phyloP scores from a whole-genome alignment of 2,888 invertebrate genomes.

The Argyresthia goedartella region DNA sequence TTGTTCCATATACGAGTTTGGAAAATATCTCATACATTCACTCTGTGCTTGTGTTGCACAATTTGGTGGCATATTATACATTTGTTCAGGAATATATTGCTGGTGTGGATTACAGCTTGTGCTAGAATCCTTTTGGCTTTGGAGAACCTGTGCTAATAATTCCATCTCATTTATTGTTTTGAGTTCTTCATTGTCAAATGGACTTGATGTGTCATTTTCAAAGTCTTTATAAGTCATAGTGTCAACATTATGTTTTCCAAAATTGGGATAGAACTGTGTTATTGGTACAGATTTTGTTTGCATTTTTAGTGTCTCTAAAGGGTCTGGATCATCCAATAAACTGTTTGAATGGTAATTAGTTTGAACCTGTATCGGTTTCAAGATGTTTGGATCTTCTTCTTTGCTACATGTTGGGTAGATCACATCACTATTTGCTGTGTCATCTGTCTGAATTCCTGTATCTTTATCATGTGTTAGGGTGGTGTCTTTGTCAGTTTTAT shows the following conservation, averaged over 20 bases:
- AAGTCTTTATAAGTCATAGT: slow-evolving; percentile 80
- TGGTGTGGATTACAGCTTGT: slow-evolving; percentile 32
- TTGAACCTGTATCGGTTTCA: slow-evolving; percentile 57
- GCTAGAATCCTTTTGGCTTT: slow-evolving; percentile 45
- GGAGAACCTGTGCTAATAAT: slow-evolving; percentile 84
- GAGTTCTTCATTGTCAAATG: slow-evolving; percentile 93
- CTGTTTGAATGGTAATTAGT: slow-evolving; percentile 39
- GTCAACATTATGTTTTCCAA: slow-evolving; percentile 35
- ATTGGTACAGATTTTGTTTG: slow-evolving; percentile 39
- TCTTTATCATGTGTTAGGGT: slow-evolving; percentile 29
- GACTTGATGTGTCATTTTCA: slow-evolving; percentile 92
- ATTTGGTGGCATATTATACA: slow-evolving; percentile 31
- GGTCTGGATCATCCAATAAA: slow-evolving; percentile 59
- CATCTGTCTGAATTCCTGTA: slow-evolving; percentile 20
- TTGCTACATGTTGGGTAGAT: slow-evolving; percentile 26
- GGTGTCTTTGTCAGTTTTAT: slow-evolving; percentile 46
- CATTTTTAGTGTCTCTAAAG: slow-evolving; percentile 45
- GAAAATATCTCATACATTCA: slow-evolving; percentile 44
- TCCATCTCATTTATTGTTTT: slow-evolving; percentile 95
- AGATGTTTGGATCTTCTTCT: slow-evolving; percentile 43
- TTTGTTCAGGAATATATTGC: slow-evolving; percentile 28
- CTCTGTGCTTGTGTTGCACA: slow-evolving; percentile 49
- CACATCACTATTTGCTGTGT: slow-evolving; percentile 18
- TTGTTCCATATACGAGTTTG: slow-evolving; percentile 48
- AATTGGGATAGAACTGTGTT: slow-evolving; percentile 27